These are phyloP conservation scores for Bucorvus abyssinicus DNA, from an alignment of 2,797 vertebrate genomes.

Conservation along the genomic window DNA sequence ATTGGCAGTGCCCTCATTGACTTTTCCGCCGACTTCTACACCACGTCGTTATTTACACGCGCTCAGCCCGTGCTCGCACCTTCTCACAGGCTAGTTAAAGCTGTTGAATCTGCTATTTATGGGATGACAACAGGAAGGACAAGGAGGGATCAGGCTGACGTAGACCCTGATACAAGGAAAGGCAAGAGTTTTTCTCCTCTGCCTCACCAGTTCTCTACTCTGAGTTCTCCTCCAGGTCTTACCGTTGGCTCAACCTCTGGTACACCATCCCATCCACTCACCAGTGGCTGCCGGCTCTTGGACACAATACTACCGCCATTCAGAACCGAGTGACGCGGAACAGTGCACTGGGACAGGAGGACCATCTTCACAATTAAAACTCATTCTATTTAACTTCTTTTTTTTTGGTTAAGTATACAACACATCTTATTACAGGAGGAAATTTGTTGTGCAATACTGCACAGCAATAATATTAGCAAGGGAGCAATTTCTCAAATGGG, in stretches of 20 bases:
- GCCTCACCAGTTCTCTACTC: not conserved
- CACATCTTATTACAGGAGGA: not conserved
- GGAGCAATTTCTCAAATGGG: not conserved
- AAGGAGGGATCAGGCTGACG: not conserved
- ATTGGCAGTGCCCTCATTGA: not conserved
- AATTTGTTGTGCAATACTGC: not conserved
- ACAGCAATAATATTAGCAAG: not conserved
- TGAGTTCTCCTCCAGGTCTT: not conserved
- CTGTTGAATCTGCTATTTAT: not conserved
- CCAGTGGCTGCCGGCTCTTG: not conserved
- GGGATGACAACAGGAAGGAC: not conserved
- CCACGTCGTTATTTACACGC: not conserved
- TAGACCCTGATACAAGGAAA: not conserved
- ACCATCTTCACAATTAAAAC: not conserved
- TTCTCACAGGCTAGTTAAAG: not conserved
- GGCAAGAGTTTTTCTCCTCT: not conserved
- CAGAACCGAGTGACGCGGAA: not conserved
- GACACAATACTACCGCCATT: not conserved
- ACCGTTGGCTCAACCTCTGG: rapidly evolving
- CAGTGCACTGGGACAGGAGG: not conserved
- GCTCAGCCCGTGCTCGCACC: not conserved
- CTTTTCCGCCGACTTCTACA: not conserved
- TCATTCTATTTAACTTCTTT: not conserved
- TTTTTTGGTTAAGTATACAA: not conserved
- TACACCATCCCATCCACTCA: not conserved